Base-by-base conservation (phyloP, 2,888 invertebrate genomes). In the Patella caerulea region DNA sequence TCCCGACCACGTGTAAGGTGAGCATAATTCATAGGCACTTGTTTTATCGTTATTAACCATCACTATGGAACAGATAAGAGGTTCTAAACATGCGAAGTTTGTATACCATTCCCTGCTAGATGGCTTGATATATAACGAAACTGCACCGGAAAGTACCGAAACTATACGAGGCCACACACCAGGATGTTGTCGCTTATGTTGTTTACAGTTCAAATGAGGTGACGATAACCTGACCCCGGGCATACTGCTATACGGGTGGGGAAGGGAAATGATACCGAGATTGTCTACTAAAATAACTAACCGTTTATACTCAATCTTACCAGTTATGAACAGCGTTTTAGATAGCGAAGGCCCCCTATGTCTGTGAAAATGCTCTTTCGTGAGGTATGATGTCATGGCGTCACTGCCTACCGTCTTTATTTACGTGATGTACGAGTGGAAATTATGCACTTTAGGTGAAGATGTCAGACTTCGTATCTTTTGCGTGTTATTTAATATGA, bases 101-200 rank as follows among this genome's bases (percentile, higher is more conserved):
- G 71, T 75, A 71, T 75, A 52, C 12, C 34, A 65, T 24, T 65
- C 24, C 17, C 24, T 24, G 24, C 19, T 19, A 65, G 12, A 65
- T 65, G 15, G 17, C 3, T 34, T 71, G 52, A 54, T 71, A 15
- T 45, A 75, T 55, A 29, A 53, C 55, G n/a, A 56, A 70, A 75
- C 54, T 55, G 34, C 71, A 70, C 71, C 75, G 71, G 75, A 75
- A 71, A 75, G 34, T 75, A 71, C 70, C 75, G 71, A 71, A 71
- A 75, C 53, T 34, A 56, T 29, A 55, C 75, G 75, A 75, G 75
- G 53, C 75, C 75, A 75, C 75, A 70, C 75, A 75, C 53, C 70
- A 29, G 7, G 75, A 69, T 17, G 71, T 71, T 70, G 9, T 65
- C 65, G 24, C 24, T 65, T 24, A 14, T 24, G 19, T 65, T 65